Evolutionary conservation across 1,140 invertebrate species (phyloP).

Genomic region (Asobara japonica): DNA sequence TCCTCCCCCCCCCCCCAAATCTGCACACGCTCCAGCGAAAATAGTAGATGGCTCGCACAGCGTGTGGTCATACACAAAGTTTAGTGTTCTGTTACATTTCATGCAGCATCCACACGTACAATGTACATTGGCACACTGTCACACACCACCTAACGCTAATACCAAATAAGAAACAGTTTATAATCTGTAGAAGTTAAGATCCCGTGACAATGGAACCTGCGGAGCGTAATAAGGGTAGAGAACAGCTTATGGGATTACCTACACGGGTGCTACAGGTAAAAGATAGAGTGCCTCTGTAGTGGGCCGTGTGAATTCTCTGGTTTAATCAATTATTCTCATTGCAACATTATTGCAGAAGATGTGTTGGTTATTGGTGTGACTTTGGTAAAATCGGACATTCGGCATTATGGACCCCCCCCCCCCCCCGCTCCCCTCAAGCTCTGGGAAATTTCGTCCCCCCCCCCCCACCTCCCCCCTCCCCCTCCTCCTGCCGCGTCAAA

Average conservation of each 20-base stretch:
- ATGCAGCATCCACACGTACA: not conserved
- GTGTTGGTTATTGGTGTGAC: too few species aligned
- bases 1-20: too few species aligned
- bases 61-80: conserved; percentile 28
- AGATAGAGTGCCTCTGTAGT: not conserved
- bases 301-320: conserved; percentile 16
- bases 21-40: conserved; percentile 23
- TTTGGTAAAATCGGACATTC: too few species aligned
- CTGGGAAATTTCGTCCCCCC: too few species aligned
- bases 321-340: not conserved
- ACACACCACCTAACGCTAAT: conserved; percentile 47
- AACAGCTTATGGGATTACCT: conserved; percentile 59
- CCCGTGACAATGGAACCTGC: conserved; percentile 51
- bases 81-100: not conserved
- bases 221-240: conserved; percentile 59
- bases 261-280: conserved; percentile 45
- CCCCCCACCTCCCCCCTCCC: too few species aligned
- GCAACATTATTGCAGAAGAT: too few species aligned
- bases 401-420: too few species aligned
- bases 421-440: too few species aligned
- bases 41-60: conserved; percentile 27
- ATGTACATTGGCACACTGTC: conserved; percentile 22
- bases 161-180: conserved; percentile 57
- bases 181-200: conserved; percentile 65
- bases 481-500: too few species aligned